Base-by-base conservation (phyloP, 2,888 invertebrate species). In the Rugalucina vietnamica region DNA sequence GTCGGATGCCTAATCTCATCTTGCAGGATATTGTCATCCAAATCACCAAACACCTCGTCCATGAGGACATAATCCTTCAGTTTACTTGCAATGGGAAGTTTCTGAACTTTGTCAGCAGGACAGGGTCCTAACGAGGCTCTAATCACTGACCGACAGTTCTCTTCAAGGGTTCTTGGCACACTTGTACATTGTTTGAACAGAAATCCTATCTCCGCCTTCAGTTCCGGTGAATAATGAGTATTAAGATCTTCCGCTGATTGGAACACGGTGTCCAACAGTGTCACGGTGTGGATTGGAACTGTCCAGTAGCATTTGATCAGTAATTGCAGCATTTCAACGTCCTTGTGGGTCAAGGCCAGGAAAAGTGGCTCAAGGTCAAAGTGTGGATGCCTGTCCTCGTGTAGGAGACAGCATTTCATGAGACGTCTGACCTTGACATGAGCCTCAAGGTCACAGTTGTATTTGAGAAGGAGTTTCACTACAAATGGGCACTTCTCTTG, bases 331-430 rank as follows among this genome's bases (percentile, higher is more conserved):
- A 93, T 87, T 57, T 93, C 90, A 18, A 93, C 73, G 91, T 92
- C 92, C 87, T 93, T 92, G 84, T 93, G 93, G 57, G 92, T 92
- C 81, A 94, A 82, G 39, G 93, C 92, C 54, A 91, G 85, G 83
- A 93, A 94, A 39, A 95, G 78, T 3, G 95, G 94, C 81, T 94
- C 93, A 72, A 94, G 90, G 77, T 92, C 93, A 77, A 94, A 91
- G 87, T 94, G 94, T 2, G 94, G 94, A 82, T 94, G 94, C 2
- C 85, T 36, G 85, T 94, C 94, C n/a, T 91, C 91, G 85, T 93
- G 91, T 14, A 84, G 77, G 4, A 90, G 76, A 81, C 94, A 94
- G 76, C 94, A 94, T 39, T 89, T 88, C 81, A 89, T 86, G 10
- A 91, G 78, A 4, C 88, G 86, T 27, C 82, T 89, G 36, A 91